Base-by-base conservation (phyloP, 2,888 invertebrate species). In the Dicranocentrus wangi region DNA sequence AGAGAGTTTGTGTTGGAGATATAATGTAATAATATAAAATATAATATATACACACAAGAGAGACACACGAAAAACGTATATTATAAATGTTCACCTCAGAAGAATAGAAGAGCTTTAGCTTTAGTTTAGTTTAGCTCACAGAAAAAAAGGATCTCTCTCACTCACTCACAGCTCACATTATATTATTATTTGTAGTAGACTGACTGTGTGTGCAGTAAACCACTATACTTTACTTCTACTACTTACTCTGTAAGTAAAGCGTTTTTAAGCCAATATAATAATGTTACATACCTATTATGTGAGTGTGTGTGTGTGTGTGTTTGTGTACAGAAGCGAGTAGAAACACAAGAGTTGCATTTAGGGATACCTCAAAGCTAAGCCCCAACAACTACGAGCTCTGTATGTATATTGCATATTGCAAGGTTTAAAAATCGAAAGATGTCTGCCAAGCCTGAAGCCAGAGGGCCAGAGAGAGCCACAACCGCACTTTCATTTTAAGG, bases 371-470 rank as follows among this genome's bases (percentile, higher is more conserved):
- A n/a, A n/a, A 39, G 39, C 39, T n/a, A n/a, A n/a, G n/a, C n/a
- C n/a, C n/a, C n/a, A n/a, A n/a, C n/a, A n/a, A n/a, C n/a, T n/a
- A n/a, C n/a, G n/a, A n/a, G n/a, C n/a, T n/a, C n/a, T n/a, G 8
- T 39, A 39, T 39, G 39, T 39, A 39, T 39, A 39, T 39, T 39
- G 13, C 39, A 25, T n/a, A n/a, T 27, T 58, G 27, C 58, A 58
- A 65, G 70, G 65, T 65, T 71, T 72, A 72, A 81, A 81, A 80
- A 77, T 84, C 82, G 83, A 84, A 84, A 84, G 75, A 84, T 84
- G 84, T 84, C 84, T 83, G 84, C 84, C 82, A 82, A 83, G 83
- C 83, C 83, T 78, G 80, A 82, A 82, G 82, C 84, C 83, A 83
- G 84, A 82, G 83, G 82, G 80, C 81, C 79, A 72, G 61, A 71